Evolutionary conservation across 2,113 vertebrate genomes (phyloP).

Genomic region (Parus major): DNA sequence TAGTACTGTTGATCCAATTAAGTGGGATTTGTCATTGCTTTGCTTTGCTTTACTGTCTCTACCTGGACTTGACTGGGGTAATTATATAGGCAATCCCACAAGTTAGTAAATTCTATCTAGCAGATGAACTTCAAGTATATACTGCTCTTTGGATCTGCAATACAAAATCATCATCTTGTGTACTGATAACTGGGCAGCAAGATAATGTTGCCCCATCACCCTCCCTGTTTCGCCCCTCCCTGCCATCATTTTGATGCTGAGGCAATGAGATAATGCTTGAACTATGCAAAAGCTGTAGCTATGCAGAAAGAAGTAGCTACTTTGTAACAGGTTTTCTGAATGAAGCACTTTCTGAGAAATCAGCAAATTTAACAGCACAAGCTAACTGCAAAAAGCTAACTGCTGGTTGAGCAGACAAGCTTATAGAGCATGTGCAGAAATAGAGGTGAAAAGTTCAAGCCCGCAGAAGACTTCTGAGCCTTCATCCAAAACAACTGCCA

Average conservation of each 20-base stretch:
- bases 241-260: background rate
- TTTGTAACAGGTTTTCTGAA: background rate
- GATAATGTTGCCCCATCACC: background rate
- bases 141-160: background rate
- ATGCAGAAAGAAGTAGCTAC: background rate
- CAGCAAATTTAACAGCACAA: background rate
- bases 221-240: background rate
- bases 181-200: background rate
- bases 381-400: background rate
- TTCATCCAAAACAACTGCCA: background rate
- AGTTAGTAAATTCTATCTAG: background rate
- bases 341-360: background rate
- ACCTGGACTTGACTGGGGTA: background rate
- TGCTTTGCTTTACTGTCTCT: background rate
- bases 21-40: background rate
- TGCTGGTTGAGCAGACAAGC: background rate
- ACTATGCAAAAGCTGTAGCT: background rate
- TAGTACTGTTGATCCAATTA: background rate
- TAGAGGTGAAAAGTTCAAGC: background rate
- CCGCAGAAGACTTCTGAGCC: background rate
- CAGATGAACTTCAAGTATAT: background rate
- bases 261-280: background rate
- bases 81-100: background rate
- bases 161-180: background rate
- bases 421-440: too few species aligned